Evolutionary conservation across 2,113 vertebrate species (phyloP), one percentile per base, ranked within the genome.

Genomic region (Brachyhypopomus gauderio): DNA sequence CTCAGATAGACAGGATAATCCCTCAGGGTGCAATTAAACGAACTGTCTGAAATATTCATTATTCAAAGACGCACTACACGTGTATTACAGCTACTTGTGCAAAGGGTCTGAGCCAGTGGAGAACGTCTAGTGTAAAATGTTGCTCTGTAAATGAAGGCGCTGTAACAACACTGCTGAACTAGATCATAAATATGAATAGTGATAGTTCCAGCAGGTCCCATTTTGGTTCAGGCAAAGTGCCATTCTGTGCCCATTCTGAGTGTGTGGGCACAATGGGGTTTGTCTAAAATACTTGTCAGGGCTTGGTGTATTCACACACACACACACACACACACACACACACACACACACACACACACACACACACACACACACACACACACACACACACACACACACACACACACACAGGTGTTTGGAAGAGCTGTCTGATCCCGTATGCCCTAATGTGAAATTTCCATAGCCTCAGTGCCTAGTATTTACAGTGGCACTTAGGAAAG

Each of bases 401-500:
- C 27, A 75, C 30, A 16, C 59, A 80, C 38, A 36, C 3, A 20
- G 0, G 5, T 22, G 25, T 25, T 55, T 62, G 48, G 76, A 19
- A 72, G 60, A 75, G 4, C 52, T 25, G 34, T 69, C 77, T 66
- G 63, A 64, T 62, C 64, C 41, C 74, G 83, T 83, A 74, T 71
- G 20, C 38, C 2, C 55, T 77, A 79, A 80, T 78, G 3, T 34
- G 55, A 56, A 30, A 45, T 89, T 89, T 90, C 89, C 87, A 89
- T 86, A 85, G 84, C 80, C 79, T 89, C 87, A 87, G 16, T 81
- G 45, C 72, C 72, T 83, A 75, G 69, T 79, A 86, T 82, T 84
- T 76, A 60, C 62, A 62, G 25, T 16, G 56, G 71, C 23, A 66
- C 48, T 64, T 14, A 16, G 12, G 71, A 80, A 66, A 73, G 67